phyloP scores from a whole-genome alignment of 2,888 invertebrate genomes.

The Eupithecia centaureata region DNA sequence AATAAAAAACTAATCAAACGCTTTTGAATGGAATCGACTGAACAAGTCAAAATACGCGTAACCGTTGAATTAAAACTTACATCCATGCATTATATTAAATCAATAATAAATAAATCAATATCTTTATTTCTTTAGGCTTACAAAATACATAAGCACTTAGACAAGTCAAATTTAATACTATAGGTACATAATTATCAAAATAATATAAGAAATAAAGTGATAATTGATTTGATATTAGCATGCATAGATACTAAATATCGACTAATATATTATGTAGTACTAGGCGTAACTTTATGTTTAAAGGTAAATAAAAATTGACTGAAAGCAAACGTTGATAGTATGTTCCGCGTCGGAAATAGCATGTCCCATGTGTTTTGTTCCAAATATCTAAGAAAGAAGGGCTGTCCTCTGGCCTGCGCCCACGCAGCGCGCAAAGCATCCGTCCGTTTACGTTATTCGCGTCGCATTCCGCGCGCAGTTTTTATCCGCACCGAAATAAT shows the following conservation, averaged over 20 bases:
- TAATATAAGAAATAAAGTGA: too few relatives aligned
- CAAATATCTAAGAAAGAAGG: conserved; percentile 1
- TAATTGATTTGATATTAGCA: too few relatives aligned
- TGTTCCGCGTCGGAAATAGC: not conserved
- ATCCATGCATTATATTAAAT: too few relatives aligned
- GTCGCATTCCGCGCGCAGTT: conserved; percentile 72
- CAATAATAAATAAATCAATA: too few relatives aligned
- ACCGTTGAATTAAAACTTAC: not conserved
- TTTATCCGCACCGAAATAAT: conserved; percentile 74
- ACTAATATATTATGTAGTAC: too few relatives aligned
- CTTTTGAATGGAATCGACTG: not conserved
- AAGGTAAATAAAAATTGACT: not conserved
- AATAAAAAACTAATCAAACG: not conserved
- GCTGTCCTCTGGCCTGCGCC: conserved; percentile 44
- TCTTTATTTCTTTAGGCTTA: too few relatives aligned
- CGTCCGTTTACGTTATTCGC: conserved; percentile 72
- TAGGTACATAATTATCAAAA: too few relatives aligned
- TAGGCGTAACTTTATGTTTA: not conserved
- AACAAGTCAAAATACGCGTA: not conserved
- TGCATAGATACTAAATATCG: too few relatives aligned
- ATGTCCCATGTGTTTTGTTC: not conserved
- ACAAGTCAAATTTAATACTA: too few relatives aligned
- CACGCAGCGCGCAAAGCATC: conserved; percentile 72
- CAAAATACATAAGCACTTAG: too few relatives aligned
- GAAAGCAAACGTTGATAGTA: not conserved